A percentile compares a stretch with the other conserved stretches of the same genome.
These are phyloP conservation scores for Ctenodactylus gundi DNA, from an alignment of 2,113 vertebrate species.

Conservation along the genomic window DNA sequence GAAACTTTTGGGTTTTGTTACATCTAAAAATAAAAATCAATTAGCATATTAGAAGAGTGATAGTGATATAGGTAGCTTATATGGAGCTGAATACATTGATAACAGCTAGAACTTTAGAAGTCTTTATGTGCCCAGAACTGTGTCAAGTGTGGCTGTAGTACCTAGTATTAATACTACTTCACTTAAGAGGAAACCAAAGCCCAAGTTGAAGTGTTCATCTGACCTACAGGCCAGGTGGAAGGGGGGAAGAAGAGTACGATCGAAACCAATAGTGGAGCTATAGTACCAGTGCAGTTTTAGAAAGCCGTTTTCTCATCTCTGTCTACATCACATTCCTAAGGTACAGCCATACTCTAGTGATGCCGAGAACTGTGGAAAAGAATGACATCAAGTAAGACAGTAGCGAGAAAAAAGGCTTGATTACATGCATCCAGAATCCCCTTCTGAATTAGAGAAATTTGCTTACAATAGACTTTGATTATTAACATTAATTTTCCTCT, in stretches of 20 bases:
- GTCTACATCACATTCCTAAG: background rate
- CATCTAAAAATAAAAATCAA: background rate
- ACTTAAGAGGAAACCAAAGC: background rate
- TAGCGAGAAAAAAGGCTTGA: background rate
- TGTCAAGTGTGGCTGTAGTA: background rate
- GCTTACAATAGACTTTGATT: background rate
- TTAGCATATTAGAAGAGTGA: background rate
- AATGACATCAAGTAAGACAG: background rate
- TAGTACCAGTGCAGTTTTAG: background rate
- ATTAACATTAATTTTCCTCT: background rate
- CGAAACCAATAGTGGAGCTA: background rate
- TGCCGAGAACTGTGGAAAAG: background rate
- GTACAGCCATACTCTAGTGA: background rate
- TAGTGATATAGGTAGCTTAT: background rate
- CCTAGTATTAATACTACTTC: background rate
- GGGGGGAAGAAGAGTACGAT: background rate
- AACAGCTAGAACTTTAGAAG: background rate
- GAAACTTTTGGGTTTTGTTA: background rate
- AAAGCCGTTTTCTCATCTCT: conserved; percentile 35
- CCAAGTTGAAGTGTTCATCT: background rate
- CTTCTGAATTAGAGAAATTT: background rate
- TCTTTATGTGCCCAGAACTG: background rate
- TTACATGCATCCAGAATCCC: background rate
- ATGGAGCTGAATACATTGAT: background rate
- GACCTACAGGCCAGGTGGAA: background rate